Conservation (phyloP, 2,113 vertebrate genomes). For the Tachuris rubrigastra region DNA sequence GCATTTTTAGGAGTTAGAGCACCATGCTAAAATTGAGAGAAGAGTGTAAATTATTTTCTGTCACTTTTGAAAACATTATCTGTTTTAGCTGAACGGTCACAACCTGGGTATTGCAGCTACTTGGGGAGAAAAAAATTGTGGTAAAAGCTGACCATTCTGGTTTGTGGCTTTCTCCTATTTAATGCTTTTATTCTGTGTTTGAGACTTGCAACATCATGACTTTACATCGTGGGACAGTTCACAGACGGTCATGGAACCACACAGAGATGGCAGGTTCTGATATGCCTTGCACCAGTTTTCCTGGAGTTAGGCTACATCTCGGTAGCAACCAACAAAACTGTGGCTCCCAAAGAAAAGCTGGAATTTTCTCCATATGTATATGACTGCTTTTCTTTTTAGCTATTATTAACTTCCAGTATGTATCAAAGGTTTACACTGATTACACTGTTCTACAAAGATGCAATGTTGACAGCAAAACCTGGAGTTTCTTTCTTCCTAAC, state of each 20-base stretch:
- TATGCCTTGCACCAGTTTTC: neutral
- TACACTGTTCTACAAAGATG: neutral
- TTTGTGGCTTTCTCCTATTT: neutral
- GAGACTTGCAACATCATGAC: neutral
- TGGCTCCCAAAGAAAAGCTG: neutral
- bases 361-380: neutral
- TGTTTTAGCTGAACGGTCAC: neutral
- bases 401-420: neutral
- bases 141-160: neutral
- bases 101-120: neutral
- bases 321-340: neutral
- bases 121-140: neutral
- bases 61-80: neutral
- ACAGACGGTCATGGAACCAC: neutral
- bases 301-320: neutral
- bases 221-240: neutral
- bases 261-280: neutral
- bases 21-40: neutral
- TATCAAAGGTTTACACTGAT: neutral
- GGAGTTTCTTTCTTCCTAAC: neutral
- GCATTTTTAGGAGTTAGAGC: neutral
- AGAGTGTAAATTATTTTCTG: neutral
- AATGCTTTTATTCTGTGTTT: neutral
- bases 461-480: neutral
- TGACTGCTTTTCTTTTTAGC: neutral